These are phyloP conservation scores for Volucella inflata DNA, from an alignment of 2,888 invertebrate species.

Conservation along the genomic window DNA sequence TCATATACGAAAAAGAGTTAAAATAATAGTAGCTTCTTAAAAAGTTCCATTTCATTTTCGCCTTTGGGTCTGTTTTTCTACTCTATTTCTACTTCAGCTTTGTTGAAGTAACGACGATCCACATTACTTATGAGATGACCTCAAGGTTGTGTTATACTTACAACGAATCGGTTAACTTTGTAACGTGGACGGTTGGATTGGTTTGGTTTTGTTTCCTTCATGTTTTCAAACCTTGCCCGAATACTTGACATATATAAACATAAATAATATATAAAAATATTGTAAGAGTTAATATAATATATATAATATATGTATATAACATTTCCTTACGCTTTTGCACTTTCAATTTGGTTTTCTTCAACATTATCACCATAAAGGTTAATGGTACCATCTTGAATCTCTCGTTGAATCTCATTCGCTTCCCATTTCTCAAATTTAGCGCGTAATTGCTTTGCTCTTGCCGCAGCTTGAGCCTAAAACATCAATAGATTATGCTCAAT, in stretches of 20 bases:
- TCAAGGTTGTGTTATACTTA: constrained; percentile 85
- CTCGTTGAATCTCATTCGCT: constrained; percentile 87
- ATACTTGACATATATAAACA: constrained; percentile 85
- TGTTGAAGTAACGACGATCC: too few relatives aligned
- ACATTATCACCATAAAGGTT: constrained; percentile 84
- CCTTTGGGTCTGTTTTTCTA: too few relatives aligned
- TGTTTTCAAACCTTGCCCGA: constrained; percentile 94
- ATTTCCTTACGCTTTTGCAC: constrained; percentile 89
- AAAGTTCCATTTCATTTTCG: too few relatives aligned
- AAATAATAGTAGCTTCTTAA: too few relatives aligned
- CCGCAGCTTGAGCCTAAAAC: constrained; percentile 88
- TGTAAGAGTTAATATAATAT: not conserved
- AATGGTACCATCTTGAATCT: constrained; percentile 84
- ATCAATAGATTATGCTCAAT: too few relatives aligned
- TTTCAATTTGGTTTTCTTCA: constrained; percentile 92
- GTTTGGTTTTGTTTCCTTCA: constrained; percentile 86
- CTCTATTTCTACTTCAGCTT: too few relatives aligned
- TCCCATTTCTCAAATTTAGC: constrained; percentile 96
- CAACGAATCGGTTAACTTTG: constrained; percentile 96
- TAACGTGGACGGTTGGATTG: constrained; percentile 85
- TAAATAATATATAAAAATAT: constrained; percentile 30
- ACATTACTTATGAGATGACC: too few relatives aligned
- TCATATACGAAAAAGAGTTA: too few relatives aligned
- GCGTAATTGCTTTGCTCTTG: constrained; percentile 92
- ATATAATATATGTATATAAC: not conserved